These are phyloP conservation scores for Xanthia icteritia DNA, from an alignment of 2,888 invertebrate genomes.

Conservation along the genomic window DNA sequence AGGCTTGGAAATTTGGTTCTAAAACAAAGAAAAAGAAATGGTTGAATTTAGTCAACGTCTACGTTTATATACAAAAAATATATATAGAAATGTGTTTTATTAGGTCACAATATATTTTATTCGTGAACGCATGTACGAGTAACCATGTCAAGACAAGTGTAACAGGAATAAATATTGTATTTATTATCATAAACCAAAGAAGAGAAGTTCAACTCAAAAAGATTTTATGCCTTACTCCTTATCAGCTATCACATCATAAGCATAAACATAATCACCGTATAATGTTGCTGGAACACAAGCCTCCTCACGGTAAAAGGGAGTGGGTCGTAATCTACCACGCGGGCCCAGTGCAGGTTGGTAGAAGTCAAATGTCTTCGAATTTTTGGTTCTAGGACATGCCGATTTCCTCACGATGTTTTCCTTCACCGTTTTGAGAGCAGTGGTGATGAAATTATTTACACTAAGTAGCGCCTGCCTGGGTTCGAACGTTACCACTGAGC, in stretches of 20 bases:
- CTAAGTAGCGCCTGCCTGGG: too few species aligned
- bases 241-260: background rate
- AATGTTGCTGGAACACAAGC: too few species aligned
- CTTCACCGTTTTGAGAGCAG: too few species aligned
- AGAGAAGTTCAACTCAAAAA: slow-evolving; percentile 40
- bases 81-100: slow-evolving; percentile 32
- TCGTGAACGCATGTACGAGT: slow-evolving; percentile 30
- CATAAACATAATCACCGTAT: too few species aligned
- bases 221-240: background rate
- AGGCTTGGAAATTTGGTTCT: background rate
- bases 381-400: too few species aligned
- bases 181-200: background rate
- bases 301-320: too few species aligned
- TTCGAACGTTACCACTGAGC: too few species aligned
- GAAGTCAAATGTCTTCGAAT: too few species aligned
- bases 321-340: too few species aligned
- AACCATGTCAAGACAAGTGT: slow-evolving; percentile 26
- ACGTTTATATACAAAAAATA: background rate
- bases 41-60: slow-evolving; percentile 3
- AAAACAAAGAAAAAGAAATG: background rate
- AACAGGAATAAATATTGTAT: slow-evolving; percentile 41
- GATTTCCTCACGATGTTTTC: too few species aligned
- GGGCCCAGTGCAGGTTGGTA: too few species aligned
- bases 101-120: slow-evolving; percentile 45
- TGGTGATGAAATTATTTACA: too few species aligned